Evolutionary conservation across 2,113 vertebrate species (phyloP).

Genomic region (Machaerirhynchus nigripectus): DNA sequence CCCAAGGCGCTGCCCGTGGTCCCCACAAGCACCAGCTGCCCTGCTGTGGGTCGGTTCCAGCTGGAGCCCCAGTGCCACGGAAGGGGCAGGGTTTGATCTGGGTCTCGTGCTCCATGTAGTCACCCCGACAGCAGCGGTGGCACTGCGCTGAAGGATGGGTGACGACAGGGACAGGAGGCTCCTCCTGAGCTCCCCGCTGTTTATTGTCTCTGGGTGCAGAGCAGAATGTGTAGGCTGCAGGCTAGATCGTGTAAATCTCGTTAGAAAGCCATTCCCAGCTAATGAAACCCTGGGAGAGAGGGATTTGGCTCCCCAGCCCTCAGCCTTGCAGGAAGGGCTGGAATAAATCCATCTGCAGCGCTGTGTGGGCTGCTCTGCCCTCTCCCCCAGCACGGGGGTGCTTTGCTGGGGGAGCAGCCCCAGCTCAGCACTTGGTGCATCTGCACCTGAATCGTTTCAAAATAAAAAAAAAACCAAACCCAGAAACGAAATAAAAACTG

Average conservation of each 20-base stretch:
- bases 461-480: background rate
- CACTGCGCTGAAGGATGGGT: background rate
- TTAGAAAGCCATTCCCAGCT: constrained; percentile 60
- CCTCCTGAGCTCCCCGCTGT: background rate
- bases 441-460: background rate
- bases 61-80: background rate
- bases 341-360: constrained; percentile 34
- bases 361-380: background rate
- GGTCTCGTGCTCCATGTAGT: background rate
- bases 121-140: background rate
- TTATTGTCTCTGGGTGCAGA: constrained; percentile 50
- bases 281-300: constrained; percentile 68
- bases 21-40: background rate
- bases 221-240: constrained; percentile 17
- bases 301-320: constrained; percentile 21
- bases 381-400: background rate
- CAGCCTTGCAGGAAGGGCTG: constrained; percentile 26
- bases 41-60: background rate
- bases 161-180: background rate
- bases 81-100: background rate
- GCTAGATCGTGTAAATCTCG: constrained; percentile 51
- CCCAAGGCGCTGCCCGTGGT: background rate
- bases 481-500: background rate
- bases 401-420: background rate
- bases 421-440: background rate